Conservation (phyloP, 2,888 invertebrate genomes). For the Bibio marci region DNA sequence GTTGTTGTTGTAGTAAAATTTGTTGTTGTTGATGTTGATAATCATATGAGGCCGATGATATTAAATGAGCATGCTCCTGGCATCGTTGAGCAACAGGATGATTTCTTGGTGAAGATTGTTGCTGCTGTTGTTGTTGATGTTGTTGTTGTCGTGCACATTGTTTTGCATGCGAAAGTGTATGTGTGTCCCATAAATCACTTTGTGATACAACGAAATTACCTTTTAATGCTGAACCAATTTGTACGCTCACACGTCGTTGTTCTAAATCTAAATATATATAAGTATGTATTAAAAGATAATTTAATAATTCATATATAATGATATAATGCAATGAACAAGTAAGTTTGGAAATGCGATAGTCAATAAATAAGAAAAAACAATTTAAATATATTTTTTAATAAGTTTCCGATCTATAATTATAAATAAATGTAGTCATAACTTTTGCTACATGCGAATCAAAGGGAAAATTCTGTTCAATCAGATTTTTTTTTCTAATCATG, state of each 20-base stretch:
- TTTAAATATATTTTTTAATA: background rate
- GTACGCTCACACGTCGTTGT: slow-evolving; percentile 25
- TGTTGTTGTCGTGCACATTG: slow-evolving; percentile 24
- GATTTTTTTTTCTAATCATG: no score
- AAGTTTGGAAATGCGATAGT: background rate
- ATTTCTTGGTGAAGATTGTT: slow-evolving; percentile 22
- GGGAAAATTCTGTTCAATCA: no score
- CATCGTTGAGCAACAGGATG: slow-evolving; percentile 27
- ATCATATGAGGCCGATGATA: slow-evolving; percentile 17
- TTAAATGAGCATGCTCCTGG: slow-evolving; percentile 26
- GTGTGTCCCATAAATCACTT: slow-evolving; percentile 49
- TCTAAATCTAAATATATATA: slow-evolving; percentile 5
- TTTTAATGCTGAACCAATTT: slow-evolving; percentile 18
- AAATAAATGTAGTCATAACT: no score
- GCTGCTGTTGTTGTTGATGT: no score
- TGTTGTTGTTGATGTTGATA: slow-evolving; percentile 16
- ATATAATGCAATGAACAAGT: background rate
- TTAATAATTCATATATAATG: background rate
- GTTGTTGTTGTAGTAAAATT: background rate
- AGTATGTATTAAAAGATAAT: background rate
- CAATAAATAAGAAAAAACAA: background rate
- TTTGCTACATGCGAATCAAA: no score
- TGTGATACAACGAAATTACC: slow-evolving; percentile 46
- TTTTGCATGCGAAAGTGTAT: slow-evolving; percentile 36
- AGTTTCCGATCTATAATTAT: no score